Conservation (phyloP, 2,888 invertebrate species). For the Drosophila ustulata region DNA sequence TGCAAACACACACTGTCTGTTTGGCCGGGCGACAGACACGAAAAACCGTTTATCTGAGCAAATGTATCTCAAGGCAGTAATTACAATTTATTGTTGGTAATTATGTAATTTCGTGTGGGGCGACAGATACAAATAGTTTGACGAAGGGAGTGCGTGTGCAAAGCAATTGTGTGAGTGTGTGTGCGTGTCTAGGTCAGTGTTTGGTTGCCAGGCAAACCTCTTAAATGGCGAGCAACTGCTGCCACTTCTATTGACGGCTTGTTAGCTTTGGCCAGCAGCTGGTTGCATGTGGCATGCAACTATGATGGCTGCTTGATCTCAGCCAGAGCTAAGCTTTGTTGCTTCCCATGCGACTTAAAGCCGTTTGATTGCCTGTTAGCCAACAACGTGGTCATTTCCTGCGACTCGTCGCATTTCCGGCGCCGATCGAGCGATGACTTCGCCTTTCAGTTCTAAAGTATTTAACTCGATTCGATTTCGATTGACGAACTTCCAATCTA, state of each 20-base stretch:
- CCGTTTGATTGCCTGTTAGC: slow-evolving; percentile 36
- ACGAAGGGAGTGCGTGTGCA: slow-evolving; percentile 47
- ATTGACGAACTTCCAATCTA: slow-evolving; percentile 24
- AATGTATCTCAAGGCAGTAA: slow-evolving; percentile 79
- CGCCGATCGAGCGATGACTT: slow-evolving; percentile 12
- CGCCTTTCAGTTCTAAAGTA: neutral
- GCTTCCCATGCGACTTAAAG: slow-evolving; percentile 21
- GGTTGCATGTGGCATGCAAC: slow-evolving; percentile 54
- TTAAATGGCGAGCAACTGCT: slow-evolving; percentile 44
- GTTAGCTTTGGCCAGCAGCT: slow-evolving; percentile 36
- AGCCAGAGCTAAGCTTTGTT: slow-evolving; percentile 22
- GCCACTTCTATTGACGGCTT: slow-evolving; percentile 54
- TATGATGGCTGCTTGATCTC: slow-evolving; percentile 26
- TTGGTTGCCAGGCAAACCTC: slow-evolving; percentile 6
- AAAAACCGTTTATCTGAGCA: slow-evolving; percentile 61
- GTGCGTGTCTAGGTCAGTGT: slow-evolving; percentile 57
- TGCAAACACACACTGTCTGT: slow-evolving; percentile 28
- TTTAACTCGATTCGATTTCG: neutral
- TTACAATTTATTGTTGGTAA: slow-evolving; percentile 80
- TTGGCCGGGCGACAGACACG: slow-evolving; percentile 43
- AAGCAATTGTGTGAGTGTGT: slow-evolving; percentile 29
- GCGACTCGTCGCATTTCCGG: slow-evolving; percentile 56
- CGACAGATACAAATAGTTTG: slow-evolving; percentile 46
- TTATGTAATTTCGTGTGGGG: slow-evolving; percentile 72
- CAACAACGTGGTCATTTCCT: slow-evolving; percentile 47